Percentiles rank a stretch among this genome's conserved stretches.
Evolutionary conservation across 2,113 vertebrate genomes (phyloP).

Genomic region (Nibea coibor): DNA sequence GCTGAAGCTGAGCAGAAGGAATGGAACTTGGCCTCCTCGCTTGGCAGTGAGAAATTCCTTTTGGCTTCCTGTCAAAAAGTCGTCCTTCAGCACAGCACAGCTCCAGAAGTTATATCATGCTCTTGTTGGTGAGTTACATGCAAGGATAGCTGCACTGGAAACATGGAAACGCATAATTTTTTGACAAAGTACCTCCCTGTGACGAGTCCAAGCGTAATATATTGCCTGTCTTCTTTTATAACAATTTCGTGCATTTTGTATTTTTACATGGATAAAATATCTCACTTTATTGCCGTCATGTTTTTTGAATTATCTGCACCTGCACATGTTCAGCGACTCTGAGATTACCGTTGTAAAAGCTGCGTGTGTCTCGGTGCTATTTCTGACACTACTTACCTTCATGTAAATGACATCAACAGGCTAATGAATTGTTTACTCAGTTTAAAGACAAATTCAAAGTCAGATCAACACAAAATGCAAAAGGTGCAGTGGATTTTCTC

Average conservation of each 20-base stretch:
- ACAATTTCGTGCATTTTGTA: not conserved
- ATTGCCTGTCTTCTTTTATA: not conserved
- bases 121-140: constrained; percentile 48
- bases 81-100: constrained; percentile 44
- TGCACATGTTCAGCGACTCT: not conserved
- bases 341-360: not conserved
- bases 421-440: not conserved
- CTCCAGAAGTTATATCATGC: constrained; percentile 65
- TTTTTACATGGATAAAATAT: not conserved
- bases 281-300: not conserved
- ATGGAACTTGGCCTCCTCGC: constrained; percentile 76
- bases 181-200: not conserved
- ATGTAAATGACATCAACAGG: not conserved
- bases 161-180: constrained; percentile 39
- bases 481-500: constrained; percentile 1
- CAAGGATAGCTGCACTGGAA: constrained; percentile 30
- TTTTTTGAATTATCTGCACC: not conserved
- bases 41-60: constrained; percentile 75
- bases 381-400: not conserved
- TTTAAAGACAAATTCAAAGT: not conserved
- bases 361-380: not conserved
- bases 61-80: constrained; percentile 69
- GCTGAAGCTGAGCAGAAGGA: constrained; percentile 68
- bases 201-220: not conserved
- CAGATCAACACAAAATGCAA: not conserved